Percentiles rank a stretch among this genome's conserved stretches.
These are phyloP conservation scores for Lindbergichthys nudifrons DNA, from an alignment of 2,797 vertebrate species.

Conservation along the genomic window DNA sequence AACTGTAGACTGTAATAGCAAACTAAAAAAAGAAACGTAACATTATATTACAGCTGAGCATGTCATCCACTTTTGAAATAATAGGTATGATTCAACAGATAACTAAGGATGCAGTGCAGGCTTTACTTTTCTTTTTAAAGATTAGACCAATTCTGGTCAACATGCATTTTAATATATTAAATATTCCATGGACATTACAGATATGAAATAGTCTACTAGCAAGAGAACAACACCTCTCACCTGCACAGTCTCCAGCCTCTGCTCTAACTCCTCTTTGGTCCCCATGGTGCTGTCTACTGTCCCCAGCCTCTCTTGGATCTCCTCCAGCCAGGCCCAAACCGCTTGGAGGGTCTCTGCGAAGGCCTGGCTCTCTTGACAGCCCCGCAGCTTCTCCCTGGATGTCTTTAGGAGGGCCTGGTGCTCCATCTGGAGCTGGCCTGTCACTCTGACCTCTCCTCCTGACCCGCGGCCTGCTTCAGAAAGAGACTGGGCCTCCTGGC, in stretches of 20 bases:
- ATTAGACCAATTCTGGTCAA: no score
- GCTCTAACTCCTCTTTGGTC: constrained; percentile 90
- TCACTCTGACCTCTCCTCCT: constrained; percentile 86
- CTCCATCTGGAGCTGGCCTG: constrained; percentile 87
- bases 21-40: background rate
- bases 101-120: no score
- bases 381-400: constrained; percentile 87
- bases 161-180: background rate
- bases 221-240: constrained; percentile 71
- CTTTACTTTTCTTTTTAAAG: no score
- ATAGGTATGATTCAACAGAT: no score
- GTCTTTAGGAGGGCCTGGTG: constrained; percentile 90
- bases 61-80: no score
- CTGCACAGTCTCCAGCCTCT: constrained; percentile 90
- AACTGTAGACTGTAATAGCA: background rate
- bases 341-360: constrained; percentile 91
- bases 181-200: background rate
- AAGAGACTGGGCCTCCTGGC: constrained; percentile 89
- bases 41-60: no score
- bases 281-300: constrained; percentile 90
- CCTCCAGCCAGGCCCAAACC: constrained; percentile 92
- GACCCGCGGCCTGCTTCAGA: constrained; percentile 87
- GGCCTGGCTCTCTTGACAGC: constrained; percentile 92
- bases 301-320: constrained; percentile 88
- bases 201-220: background rate